Evolutionary conservation across 2,113 vertebrate genomes (phyloP).

Genomic region (Hydrolagus affinis): DNA sequence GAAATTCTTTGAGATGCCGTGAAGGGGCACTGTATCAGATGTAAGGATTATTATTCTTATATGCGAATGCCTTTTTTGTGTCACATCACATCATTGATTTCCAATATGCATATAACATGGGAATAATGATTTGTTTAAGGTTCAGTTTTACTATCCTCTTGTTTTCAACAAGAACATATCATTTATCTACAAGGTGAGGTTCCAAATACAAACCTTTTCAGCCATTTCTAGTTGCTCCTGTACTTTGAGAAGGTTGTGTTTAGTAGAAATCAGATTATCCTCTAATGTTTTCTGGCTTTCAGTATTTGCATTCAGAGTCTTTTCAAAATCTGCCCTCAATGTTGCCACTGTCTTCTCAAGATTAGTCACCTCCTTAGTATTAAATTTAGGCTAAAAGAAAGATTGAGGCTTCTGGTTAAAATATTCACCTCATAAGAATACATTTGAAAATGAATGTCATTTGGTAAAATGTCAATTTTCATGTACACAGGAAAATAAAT

Average conservation of each 20-base stretch:
- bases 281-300: slow-evolving; percentile 78
- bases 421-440: background rate
- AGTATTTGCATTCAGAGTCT: slow-evolving; percentile 62
- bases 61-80: no score
- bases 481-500: background rate
- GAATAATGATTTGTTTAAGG: no score
- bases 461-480: background rate
- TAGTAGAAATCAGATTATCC: slow-evolving; percentile 73
- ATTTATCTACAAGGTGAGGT: background rate
- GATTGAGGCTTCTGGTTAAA: background rate
- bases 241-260: slow-evolving; percentile 79
- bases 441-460: background rate
- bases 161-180: background rate
- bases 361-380: slow-evolving; percentile 63
- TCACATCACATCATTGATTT: no score
- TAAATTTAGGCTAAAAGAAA: slow-evolving; percentile 48
- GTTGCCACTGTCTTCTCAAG: slow-evolving; percentile 75
- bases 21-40: no score
- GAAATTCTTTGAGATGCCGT: no score
- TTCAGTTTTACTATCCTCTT: background rate
- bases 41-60: no score
- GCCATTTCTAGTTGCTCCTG: slow-evolving; percentile 80
- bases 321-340: slow-evolving; percentile 77
- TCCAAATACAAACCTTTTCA: slow-evolving; percentile 69
- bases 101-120: no score